Evolutionary conservation across 2,888 invertebrate genomes (phyloP), one percentile per base, ranked within the genome.

Genomic region (Oligia strigilis): DNA sequence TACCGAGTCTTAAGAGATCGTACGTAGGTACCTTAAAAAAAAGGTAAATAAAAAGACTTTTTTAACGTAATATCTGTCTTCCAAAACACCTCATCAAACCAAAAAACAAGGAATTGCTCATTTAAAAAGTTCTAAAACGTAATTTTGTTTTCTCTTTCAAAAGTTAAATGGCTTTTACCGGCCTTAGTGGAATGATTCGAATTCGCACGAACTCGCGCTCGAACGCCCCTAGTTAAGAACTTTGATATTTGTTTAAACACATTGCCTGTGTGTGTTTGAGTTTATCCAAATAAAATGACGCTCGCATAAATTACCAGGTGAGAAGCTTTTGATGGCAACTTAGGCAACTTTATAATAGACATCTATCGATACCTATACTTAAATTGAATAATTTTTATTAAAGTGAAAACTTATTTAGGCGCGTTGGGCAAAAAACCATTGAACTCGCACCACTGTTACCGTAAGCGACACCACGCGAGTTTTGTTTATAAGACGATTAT

Each of bases 81-180:
- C 40, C n/a, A 74, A 77, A 77, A 77, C 83, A 81, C 71, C 71
- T 69, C 43, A 70, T 73, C 58, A 72, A 81, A 77, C 71, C 72
- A 83, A 81, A 80, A 73, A 72, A 70, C 74, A 70, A 65, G 82
- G 5, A 80, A 80, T 71, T 78, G 69, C 72, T 80, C 78, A 77
- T 89, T 83, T 79, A 64, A 79, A 83, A 88, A 89, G 71, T 83
- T 84, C 55, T 72, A 70, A 78, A 80, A 78, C 60, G 79, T 78
- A 87, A 83, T 87, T 85, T 87, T 78, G 77, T 79, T 88, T 88
- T 83, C 78, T 82, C 77, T 79, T 81, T 77, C 70, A 64, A 58
- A 88, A 87, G 84, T 88, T 87, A 82, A 87, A 87, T 88, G 77
- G 82, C 87, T 88, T 88, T 88, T 67, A 82, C 71, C 77, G 78